Evolutionary conservation across 1,140 invertebrate species (phyloP).

Genomic region (Nasonia longicornis): DNA sequence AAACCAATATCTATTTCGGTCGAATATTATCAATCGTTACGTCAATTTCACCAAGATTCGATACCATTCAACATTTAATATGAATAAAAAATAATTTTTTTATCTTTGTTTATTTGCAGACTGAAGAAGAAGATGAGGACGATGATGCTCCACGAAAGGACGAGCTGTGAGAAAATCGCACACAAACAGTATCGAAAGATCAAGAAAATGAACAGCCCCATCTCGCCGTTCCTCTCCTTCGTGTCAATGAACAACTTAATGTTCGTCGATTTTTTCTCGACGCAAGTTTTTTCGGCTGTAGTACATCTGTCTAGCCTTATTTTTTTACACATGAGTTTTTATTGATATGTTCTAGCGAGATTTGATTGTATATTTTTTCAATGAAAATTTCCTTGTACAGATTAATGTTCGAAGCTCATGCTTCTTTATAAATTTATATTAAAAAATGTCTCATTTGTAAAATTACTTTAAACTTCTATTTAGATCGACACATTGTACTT

Average conservation of each 20-base stretch:
- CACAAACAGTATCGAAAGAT: conserved; percentile 40
- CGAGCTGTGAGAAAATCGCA: conserved; percentile 72
- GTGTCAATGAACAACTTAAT: conserved; percentile 10
- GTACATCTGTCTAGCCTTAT: conserved; percentile 35
- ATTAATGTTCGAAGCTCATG: conserved; percentile 30
- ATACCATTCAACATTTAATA: not conserved
- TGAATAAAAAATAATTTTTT: conserved; percentile 5
- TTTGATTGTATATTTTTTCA: conserved; percentile 44
- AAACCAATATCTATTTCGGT: not conserved
- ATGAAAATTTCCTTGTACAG: conserved; percentile 45
- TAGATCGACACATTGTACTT: conserved; percentile 41
- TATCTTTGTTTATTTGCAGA: conserved; percentile 59
- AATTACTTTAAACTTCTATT: conserved; percentile 28
- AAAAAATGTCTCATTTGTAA: conserved; percentile 21
- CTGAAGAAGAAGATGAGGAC: conserved; percentile 75
- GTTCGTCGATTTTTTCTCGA: conserved; percentile 18
- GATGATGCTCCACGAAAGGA: conserved; percentile 77
- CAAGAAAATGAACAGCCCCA: conserved; percentile 46
- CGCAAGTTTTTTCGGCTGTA: conserved; percentile 26
- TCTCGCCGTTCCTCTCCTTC: conserved; percentile 26
- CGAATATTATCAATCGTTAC: not conserved
- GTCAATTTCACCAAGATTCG: not conserved
- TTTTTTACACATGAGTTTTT: conserved; percentile 41
- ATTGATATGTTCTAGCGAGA: conserved; percentile 39
- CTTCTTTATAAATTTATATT: conserved; percentile 38